These are phyloP conservation scores for Danionella dracula DNA, from an alignment of 2,797 vertebrate genomes.

Conservation along the genomic window DNA sequence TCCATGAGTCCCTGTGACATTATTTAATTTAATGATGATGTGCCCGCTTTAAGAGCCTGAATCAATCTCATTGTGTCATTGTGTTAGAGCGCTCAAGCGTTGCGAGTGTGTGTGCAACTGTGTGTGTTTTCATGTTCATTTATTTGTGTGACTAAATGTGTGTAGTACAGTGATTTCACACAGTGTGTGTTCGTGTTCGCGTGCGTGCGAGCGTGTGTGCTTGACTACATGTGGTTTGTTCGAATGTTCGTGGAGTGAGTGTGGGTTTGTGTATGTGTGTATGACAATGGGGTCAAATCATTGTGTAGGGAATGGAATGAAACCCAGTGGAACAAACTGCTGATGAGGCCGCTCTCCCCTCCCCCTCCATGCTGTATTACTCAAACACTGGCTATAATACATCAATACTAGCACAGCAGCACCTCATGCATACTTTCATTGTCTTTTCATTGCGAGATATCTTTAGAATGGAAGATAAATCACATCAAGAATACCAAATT, in stretches of 20 bases:
- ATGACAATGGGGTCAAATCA: conserved; percentile 36
- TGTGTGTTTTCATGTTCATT: conserved; percentile 4
- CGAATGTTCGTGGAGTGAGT: conserved; percentile 1
- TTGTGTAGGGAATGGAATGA: conserved; percentile 24
- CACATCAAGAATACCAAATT: conserved; percentile 17
- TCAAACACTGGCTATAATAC: conserved; percentile 18
- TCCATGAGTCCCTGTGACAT: conserved; percentile 39
- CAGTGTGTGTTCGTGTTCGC: no score
- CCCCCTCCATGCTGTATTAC: neutral
- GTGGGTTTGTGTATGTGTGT: conserved; percentile 22
- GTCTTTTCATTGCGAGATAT: conserved; percentile 25
- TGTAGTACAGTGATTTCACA: conserved; percentile 47
- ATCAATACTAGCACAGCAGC: conserved; percentile 14
- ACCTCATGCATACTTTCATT: conserved; percentile 29
- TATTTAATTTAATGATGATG: conserved; percentile 49
- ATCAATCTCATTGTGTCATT: conserved; percentile 52
- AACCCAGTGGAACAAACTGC: conserved; percentile 36
- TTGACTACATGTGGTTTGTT: neutral
- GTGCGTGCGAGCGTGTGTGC: no score
- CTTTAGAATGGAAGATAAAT: conserved; percentile 28
- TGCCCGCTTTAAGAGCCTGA: conserved; percentile 43
- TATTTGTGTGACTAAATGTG: conserved; percentile 25
- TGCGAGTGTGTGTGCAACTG: conserved; percentile 17
- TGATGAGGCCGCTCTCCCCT: conserved; percentile 9
- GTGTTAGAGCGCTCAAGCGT: conserved; percentile 41